These are phyloP conservation scores for Paedocypris sp. DNA, from an alignment of 2,113 vertebrate genomes.

Conservation along the genomic window DNA sequence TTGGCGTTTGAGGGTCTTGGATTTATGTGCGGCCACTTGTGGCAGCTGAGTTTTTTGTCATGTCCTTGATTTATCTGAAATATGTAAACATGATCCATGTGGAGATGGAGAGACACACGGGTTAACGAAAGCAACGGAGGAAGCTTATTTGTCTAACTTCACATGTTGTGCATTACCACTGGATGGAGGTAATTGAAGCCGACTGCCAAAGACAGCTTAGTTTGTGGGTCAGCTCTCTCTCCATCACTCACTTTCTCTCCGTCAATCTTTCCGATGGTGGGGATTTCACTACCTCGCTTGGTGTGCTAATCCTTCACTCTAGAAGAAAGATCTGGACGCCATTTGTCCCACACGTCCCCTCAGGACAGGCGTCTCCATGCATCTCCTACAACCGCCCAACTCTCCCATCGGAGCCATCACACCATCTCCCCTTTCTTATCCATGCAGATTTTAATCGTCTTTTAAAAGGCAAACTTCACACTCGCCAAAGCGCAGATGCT, in stretches of 20 bases:
- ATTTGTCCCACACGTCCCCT: slow-evolving; percentile 54
- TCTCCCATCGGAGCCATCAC: slow-evolving; percentile 27
- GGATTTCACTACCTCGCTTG: slow-evolving; percentile 37
- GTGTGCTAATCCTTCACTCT: slow-evolving; percentile 45
- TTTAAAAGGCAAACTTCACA: too few relatives aligned
- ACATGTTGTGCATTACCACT: slow-evolving; percentile 54
- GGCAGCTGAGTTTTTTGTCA: slow-evolving; percentile 11
- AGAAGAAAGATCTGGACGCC: slow-evolving; percentile 56
- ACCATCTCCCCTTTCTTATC: slow-evolving; percentile 46
- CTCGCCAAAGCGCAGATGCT: too few relatives aligned
- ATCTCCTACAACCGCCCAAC: slow-evolving; percentile 55
- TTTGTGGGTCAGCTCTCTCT: slow-evolving; percentile 30
- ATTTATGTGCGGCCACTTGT: slow-evolving; percentile 15
- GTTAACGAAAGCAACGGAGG: slow-evolving; percentile 34
- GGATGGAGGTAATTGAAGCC: slow-evolving; percentile 50
- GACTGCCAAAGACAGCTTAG: slow-evolving; percentile 54
- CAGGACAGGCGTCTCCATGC: slow-evolving; percentile 44
- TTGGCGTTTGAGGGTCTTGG: slow-evolving; percentile 4
- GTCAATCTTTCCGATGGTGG: slow-evolving; percentile 20
- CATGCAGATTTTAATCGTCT: slow-evolving; percentile 41
- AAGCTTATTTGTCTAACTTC: slow-evolving; percentile 43
- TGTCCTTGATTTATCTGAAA: slow-evolving; percentile 27
- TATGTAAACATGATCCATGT: slow-evolving; percentile 40
- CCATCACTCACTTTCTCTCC: neutral
- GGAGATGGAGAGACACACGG: slow-evolving; percentile 21